Percentiles rank a stretch among this genome's conserved stretches.
phyloP scores from a whole-genome alignment of 2,888 invertebrate genomes.

The Elysia crispata region DNA sequence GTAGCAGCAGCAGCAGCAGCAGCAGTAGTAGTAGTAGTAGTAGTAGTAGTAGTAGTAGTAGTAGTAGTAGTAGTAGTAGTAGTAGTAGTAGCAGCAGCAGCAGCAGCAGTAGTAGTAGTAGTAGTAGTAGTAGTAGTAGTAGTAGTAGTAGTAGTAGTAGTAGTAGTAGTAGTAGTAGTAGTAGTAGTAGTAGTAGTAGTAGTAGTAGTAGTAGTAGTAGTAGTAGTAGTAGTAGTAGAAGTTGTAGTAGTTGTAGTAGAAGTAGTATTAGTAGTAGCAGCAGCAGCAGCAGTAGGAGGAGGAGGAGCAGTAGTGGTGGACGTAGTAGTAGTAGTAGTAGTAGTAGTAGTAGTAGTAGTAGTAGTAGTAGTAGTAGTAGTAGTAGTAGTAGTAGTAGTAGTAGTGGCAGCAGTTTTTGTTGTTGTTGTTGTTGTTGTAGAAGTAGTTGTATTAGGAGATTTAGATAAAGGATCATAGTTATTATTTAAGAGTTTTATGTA shows the following conservation, averaged over 20 bases:
- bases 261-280: too few relatives aligned
- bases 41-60: background rate
- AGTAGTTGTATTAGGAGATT: too few relatives aligned
- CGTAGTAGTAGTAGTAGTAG: background rate
- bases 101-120: background rate
- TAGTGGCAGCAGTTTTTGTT: too few relatives aligned
- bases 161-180: background rate
- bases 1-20: too few relatives aligned
- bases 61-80: background rate
- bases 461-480: too few relatives aligned
- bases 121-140: background rate
- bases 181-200: background rate
- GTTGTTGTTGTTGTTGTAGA: too few relatives aligned
- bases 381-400: constrained; percentile 19
- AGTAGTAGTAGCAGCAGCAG: background rate
- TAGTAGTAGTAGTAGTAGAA: too few relatives aligned
- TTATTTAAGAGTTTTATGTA: too few relatives aligned
- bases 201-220: background rate
- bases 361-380: constrained; percentile 19
- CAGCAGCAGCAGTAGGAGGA: too few relatives aligned
- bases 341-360: background rate
- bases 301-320: too few relatives aligned
- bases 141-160: background rate
- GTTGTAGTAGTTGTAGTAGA: background rate
- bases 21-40: too few relatives aligned